Conservation (phyloP, 2,113 vertebrate species). For the Tetrax tetrax region DNA sequence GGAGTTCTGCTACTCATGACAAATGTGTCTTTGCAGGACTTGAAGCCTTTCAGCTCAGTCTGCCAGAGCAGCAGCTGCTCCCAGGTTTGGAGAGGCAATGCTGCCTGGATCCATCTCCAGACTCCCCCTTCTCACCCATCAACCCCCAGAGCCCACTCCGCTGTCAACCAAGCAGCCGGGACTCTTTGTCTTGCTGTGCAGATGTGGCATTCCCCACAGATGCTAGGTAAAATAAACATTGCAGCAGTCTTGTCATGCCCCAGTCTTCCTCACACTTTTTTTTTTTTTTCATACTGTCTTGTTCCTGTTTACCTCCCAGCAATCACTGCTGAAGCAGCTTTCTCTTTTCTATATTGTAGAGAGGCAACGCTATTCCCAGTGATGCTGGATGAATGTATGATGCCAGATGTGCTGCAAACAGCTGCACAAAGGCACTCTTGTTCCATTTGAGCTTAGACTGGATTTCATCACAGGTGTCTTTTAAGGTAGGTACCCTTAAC, state of each 20-base stretch:
- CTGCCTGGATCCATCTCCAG: neutral
- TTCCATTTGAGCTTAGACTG: neutral
- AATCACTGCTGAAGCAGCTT: neutral
- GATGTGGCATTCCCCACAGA: neutral
- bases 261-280: neutral
- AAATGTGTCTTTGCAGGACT: neutral
- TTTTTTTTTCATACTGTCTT: neutral
- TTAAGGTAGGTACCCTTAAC: neutral
- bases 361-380: fast-evolving
- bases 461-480: neutral
- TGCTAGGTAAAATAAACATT: neutral
- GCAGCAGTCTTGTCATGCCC: neutral
- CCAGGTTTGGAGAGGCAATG: neutral
- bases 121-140: neutral
- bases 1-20: neutral
- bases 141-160: neutral
- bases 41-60: neutral
- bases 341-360: neutral
- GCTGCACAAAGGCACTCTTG: neutral
- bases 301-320: neutral
- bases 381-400: neutral
- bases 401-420: neutral
- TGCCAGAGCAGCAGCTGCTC: neutral
- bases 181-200: neutral
- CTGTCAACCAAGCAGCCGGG: neutral